Percentiles rank a stretch among this genome's conserved stretches.
phyloP scores from a whole-genome alignment of 1,140 invertebrate genomes.

The Pachypeltis micranthus region DNA sequence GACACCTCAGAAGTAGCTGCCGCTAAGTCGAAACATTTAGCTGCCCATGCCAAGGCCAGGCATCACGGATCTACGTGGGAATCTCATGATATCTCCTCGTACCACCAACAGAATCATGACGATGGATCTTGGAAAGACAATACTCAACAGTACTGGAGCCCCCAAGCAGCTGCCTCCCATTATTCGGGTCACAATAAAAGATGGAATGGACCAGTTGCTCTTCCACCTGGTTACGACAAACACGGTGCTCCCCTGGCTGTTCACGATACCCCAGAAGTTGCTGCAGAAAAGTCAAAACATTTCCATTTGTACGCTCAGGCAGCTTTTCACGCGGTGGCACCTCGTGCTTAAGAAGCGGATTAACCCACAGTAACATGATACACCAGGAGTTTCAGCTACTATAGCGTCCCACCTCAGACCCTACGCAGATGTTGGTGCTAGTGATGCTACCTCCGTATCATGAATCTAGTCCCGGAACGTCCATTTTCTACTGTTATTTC shows the following conservation, averaged over 20 bases:
- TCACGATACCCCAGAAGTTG: slow-evolving; percentile 26
- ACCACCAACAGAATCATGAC: neutral
- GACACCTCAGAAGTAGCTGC: slow-evolving; percentile 28
- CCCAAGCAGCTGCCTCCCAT: slow-evolving; percentile 25
- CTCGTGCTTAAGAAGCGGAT: too few relatives aligned
- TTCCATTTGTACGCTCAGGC: slow-evolving; percentile 13
- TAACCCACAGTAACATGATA: too few relatives aligned
- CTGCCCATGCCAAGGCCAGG: neutral
- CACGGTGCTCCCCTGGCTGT: slow-evolving; percentile 30
- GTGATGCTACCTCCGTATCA: too few relatives aligned
- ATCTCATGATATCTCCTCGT: neutral
- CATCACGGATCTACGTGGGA: too few relatives aligned
- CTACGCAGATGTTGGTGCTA: neutral
- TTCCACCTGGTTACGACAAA: slow-evolving; percentile 36
- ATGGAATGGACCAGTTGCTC: slow-evolving; percentile 37
- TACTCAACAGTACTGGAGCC: neutral
- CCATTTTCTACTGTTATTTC: neutral
- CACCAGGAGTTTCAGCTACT: too few relatives aligned
- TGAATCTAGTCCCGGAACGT: neutral
- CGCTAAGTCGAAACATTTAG: slow-evolving; percentile 25
- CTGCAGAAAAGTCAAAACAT: slow-evolving; percentile 26
- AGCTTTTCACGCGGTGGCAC: too few relatives aligned
- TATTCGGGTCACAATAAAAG: slow-evolving; percentile 31
- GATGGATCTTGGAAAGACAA: slow-evolving; percentile 10
- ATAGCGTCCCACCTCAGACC: neutral